Conservation (phyloP, 2,888 invertebrate genomes). For the Adineta ricciae region DNA sequence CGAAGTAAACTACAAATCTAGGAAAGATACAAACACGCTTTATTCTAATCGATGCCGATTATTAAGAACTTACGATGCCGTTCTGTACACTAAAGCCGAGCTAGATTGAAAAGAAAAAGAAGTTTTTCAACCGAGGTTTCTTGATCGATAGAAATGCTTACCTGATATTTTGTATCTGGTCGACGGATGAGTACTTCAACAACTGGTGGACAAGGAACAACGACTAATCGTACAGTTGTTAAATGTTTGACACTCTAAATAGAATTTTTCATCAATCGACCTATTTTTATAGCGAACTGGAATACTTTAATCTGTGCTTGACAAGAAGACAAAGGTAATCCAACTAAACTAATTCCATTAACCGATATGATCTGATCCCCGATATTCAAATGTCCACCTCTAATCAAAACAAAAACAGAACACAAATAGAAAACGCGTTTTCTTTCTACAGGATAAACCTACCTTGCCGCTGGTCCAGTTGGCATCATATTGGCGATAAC, state of each 20-base stretch:
- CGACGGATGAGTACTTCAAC: conserved; percentile 97
- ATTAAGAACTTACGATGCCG: conserved; percentile 68
- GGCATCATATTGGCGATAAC: conserved; percentile 96
- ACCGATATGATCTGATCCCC: conserved; percentile 99
- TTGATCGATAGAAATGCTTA: background rate
- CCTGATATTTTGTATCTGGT: conserved; percentile 95
- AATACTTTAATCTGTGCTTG: conserved; percentile 93
- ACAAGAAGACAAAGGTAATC: conserved; percentile 88
- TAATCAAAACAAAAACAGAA: background rate
- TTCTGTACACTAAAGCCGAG: conserved; percentile 99
- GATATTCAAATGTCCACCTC: conserved; percentile 90
- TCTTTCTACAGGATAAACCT: background rate
- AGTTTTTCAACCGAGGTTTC: too few species aligned
- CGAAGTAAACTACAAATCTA: conserved; percentile 93
- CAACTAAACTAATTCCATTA: conserved; percentile 93
- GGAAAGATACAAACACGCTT: conserved; percentile 34
- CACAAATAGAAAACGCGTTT: background rate
- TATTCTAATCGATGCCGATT: background rate
- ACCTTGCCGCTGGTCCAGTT: conserved; percentile 82
- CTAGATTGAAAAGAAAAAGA: conserved; percentile 35
- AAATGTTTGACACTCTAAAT: conserved; percentile 73
- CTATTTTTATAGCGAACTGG: background rate
- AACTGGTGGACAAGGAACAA: conserved; percentile 97
- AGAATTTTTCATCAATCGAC: background rate
- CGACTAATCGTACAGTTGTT: conserved; percentile 94